Base-by-base conservation (phyloP, 2,797 vertebrate species). In the Limosa lapponica region DNA sequence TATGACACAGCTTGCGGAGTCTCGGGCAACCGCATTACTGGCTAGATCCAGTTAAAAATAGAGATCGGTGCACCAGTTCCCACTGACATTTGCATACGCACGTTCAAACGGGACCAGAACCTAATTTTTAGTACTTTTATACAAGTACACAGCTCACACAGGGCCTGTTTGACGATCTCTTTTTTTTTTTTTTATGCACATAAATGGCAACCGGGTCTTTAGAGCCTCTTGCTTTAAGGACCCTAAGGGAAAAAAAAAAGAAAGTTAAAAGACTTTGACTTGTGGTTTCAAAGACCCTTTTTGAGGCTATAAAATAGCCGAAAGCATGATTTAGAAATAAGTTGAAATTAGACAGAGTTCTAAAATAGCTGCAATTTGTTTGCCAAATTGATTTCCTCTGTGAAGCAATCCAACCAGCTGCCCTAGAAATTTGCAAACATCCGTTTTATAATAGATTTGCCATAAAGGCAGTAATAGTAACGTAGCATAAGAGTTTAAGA, bases 351-450 rank as follows among this genome's bases (percentile, higher is more conserved):
- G 52, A 78, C 49, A 28, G 70, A 37, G 61, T 65, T 91, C 65
- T 79, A 52, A 95, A 95, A 71, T 74, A 52, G 52, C 49, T 83
- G 65, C 69, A 82, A 78, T 91, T 96, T 95, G 91, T 77, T 95
- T 91, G 80, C 43, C 82, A 92, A 83, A 90, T 90, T n/a, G 13
- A 36, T 74, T 81, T 83, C 73, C 87, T 71, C 87, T 32, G 16
- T 78, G 90, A 83, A 81, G 77, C 94, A 79, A 86, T 65, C 80
- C 70, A 58, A 65, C 54, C 41, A 72, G 88, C 67, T 78, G 70
- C 89, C 66, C 79, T 41, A 67, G 80, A 91, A 83, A 78, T 85
- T 46, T 90, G 75, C 75, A 69, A 49, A 48, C 57, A 55, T 71
- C 82, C 7, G 1, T 66, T 94, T 82, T 78, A 69, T 11, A 88